Percentiles rank a stretch among this genome's conserved stretches.
phyloP scores from a whole-genome alignment of 2,888 invertebrate species.

The Meteorus colon region DNA sequence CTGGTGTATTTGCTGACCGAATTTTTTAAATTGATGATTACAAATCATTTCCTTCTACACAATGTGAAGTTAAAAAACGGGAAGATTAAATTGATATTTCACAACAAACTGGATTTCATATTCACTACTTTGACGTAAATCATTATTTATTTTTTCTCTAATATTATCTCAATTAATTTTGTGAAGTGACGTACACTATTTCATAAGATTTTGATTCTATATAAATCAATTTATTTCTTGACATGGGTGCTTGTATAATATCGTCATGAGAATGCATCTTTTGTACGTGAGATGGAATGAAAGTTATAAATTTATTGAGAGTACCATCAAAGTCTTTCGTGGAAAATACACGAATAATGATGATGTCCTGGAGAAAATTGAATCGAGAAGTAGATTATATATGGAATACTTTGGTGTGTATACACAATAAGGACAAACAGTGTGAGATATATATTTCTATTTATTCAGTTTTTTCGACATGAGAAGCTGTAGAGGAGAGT shows the following conservation, averaged over 20 bases:
- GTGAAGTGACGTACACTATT: background rate
- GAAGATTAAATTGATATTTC: no score
- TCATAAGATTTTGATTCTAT: background rate
- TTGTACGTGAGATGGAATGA: background rate
- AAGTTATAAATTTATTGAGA: background rate
- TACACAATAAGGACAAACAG: background rate
- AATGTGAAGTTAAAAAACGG: no score
- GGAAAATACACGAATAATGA: no score
- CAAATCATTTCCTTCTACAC: no score
- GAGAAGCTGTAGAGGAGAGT: background rate
- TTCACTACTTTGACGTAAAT: background rate
- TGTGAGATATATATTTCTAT: background rate
- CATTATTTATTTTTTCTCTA: background rate
- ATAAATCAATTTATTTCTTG: background rate
- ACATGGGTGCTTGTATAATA: background rate
- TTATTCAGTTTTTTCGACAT: background rate
- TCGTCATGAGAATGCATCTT: background rate
- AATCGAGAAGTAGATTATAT: background rate
- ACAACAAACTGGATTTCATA: no score
- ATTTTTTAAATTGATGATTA: conserved; percentile 29
- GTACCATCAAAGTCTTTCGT: background rate
- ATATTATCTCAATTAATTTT: background rate
- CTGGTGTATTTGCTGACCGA: conserved; percentile 30
- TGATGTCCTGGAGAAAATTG: background rate
- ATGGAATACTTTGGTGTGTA: background rate